These are phyloP conservation scores for Pimpla rufipes DNA, from an alignment of 2,888 invertebrate genomes.

Conservation along the genomic window DNA sequence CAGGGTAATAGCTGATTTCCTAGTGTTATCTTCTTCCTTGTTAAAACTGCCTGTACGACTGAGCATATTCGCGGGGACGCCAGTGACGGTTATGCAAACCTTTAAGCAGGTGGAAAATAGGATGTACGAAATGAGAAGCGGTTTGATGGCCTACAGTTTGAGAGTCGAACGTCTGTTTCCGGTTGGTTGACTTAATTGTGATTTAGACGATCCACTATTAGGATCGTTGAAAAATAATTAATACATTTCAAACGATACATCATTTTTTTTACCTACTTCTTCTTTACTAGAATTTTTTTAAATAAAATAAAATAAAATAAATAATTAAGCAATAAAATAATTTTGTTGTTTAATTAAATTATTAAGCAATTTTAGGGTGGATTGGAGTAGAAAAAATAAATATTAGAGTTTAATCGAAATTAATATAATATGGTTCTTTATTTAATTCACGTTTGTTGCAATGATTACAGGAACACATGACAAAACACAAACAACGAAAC, in stretches of 20 bases:
- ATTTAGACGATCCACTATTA: neutral
- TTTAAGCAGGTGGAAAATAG: neutral
- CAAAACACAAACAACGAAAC: slow-evolving; percentile 82
- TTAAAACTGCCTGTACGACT: neutral
- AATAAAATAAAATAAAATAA: neutral
- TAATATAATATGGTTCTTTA: neutral
- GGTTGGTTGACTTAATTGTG: neutral
- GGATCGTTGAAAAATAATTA: too few species aligned
- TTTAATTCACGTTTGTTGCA: neutral
- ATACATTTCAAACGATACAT: too few species aligned
- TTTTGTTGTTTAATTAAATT: neutral
- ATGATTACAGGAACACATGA: slow-evolving; percentile 81
- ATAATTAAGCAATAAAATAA: neutral
- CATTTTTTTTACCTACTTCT: neutral
- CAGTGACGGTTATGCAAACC: neutral
- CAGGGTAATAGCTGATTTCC: slow-evolving; percentile 2
- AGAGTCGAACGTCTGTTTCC: neutral
- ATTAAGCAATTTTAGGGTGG: neutral
- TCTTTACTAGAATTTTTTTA: neutral
- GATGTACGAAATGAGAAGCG: neutral
- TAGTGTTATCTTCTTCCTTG: neutral
- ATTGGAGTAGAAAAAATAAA: neutral
- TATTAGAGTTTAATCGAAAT: neutral
- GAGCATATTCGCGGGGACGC: neutral
- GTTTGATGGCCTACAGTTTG: neutral